Evolutionary conservation across 53 echinoderm and acorn worm genomes (phyloP), one percentile per base, ranked within the genome.

Genomic region (Henricia sp.): DNA sequence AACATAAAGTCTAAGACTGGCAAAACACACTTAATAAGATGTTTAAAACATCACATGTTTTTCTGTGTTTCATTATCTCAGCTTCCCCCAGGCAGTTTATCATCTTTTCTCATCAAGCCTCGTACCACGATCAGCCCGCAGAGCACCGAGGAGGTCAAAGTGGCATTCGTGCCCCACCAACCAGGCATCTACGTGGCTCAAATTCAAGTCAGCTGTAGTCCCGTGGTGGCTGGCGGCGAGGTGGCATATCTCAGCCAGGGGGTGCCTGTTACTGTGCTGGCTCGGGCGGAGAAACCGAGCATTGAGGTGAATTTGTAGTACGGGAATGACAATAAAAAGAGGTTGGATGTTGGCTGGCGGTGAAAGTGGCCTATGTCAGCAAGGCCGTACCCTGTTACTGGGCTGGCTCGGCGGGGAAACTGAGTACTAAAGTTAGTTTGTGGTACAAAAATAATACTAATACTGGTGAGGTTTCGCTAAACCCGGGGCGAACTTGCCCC

Each of bases 151-250:
- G 88, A 94, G 50, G 80, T 91, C 53, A 94, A 92, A 75, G 70
- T 94, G 10, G 82, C 85, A 11, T 96, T 96, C 44, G 92, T 90
- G 2, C 96, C 96, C 6, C 89, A 90, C 37, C 93, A 96, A 27
- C 96, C 96, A 2, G 96, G 96, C 20, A 84, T 92, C 40, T 91
- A 89, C 71, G 82, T 87, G 17, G 94, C 94, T 20, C 85, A 88
- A 68, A 48, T 96, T 11, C 92, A 92, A 26, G 91, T 96, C 17
- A 83, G 88, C 29, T 89, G 78, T 41, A 92, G 90, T 30, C 90
- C 88, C 2, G 92, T 96, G 20, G 94, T 94, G 0, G 86, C 93
- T 27, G 89, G 93, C 30, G 85, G 87, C 21, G 92, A 89, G 50
- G 75, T 53, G 50, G 68, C 52, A 1, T 70, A 35, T 27, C 83